Percentiles rank a stretch among this genome's conserved stretches.
These are phyloP conservation scores for Adelognathus sp. DNA, from an alignment of 2,888 invertebrate species.

Conservation along the genomic window DNA sequence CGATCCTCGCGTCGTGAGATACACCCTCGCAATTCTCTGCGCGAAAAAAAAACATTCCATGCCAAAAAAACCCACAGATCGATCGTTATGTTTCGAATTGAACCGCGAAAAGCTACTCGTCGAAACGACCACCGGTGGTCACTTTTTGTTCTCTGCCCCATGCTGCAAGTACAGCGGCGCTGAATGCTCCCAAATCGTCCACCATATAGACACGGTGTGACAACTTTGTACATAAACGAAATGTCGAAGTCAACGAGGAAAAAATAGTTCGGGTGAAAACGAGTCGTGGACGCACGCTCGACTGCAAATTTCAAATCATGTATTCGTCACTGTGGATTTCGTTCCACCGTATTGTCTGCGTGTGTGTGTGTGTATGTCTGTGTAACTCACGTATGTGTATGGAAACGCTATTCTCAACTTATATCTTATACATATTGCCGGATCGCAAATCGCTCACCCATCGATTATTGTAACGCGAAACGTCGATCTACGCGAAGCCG, in stretches of 20 bases:
- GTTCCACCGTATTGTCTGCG: not conserved
- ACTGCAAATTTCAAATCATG: not conserved
- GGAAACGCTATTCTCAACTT: not conserved
- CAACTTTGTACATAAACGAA: conserved; percentile 38
- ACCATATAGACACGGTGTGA: conserved; percentile 25
- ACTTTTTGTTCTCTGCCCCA: conserved; percentile 2
- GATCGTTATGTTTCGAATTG: not conserved
- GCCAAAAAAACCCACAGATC: conserved; percentile 21
- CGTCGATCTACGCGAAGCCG: not conserved
- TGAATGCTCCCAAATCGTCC: conserved; percentile 7
- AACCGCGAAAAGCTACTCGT: not conserved
- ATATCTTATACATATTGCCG: not conserved
- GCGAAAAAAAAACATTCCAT: conserved; percentile 50
- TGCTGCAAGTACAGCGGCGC: not conserved
- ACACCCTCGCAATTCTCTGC: conserved; percentile 3
- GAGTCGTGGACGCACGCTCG: conserved; percentile 25
- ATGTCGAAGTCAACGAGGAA: conserved; percentile 26
- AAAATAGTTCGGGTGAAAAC: not conserved
- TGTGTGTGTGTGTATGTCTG: not conserved
- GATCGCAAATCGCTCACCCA: not conserved
- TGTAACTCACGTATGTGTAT: not conserved
- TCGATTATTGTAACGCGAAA: not conserved
- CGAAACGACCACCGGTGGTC: not conserved
- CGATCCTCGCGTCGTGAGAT: conserved; percentile 22
- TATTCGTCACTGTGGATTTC: not conserved